Percentiles rank a stretch among this genome's conserved stretches.
These are phyloP conservation scores for Sapayoa aenigma DNA, from an alignment of 2,113 vertebrate species.

Conservation along the genomic window DNA sequence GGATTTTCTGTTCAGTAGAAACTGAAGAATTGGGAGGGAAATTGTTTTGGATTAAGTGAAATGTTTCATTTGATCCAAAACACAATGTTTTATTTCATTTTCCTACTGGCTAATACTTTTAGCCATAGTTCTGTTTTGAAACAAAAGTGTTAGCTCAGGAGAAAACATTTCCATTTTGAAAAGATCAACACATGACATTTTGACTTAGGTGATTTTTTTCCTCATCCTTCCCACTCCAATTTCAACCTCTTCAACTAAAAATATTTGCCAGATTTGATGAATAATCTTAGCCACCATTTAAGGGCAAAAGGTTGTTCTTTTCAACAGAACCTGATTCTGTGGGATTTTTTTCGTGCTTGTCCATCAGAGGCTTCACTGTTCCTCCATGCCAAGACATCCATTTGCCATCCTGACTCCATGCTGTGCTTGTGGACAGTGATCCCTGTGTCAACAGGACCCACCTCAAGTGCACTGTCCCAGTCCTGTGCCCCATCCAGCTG, in stretches of 20 bases:
- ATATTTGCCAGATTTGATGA: slow-evolving; percentile 47
- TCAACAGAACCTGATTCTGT: neutral
- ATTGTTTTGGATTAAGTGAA: slow-evolving; percentile 36
- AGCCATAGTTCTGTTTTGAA: slow-evolving; percentile 34
- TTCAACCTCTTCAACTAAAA: slow-evolving; percentile 27
- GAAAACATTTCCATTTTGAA: slow-evolving; percentile 58
- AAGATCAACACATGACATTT: slow-evolving; percentile 58
- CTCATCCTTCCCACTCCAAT: neutral
- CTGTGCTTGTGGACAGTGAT: neutral
- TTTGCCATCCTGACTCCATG: neutral
- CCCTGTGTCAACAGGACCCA: accelerated
- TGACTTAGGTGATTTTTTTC: slow-evolving; percentile 32
- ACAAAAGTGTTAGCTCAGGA: slow-evolving; percentile 46
- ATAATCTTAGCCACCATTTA: slow-evolving; percentile 40
- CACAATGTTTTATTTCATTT: slow-evolving; percentile 42
- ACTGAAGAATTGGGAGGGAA: slow-evolving; percentile 32
- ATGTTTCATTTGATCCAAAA: slow-evolving; percentile 35
- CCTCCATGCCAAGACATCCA: neutral
- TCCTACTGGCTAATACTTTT: slow-evolving; percentile 35
- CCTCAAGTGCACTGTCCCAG: neutral
- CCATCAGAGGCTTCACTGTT: neutral
- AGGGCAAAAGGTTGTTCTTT: slow-evolving; percentile 7
- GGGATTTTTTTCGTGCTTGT: neutral
- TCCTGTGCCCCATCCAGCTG: neutral
- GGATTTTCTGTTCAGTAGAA: slow-evolving; percentile 45